phyloP scores from a whole-genome alignment of 2,888 invertebrate genomes.

The Stenoptilia bipunctidactyla region DNA sequence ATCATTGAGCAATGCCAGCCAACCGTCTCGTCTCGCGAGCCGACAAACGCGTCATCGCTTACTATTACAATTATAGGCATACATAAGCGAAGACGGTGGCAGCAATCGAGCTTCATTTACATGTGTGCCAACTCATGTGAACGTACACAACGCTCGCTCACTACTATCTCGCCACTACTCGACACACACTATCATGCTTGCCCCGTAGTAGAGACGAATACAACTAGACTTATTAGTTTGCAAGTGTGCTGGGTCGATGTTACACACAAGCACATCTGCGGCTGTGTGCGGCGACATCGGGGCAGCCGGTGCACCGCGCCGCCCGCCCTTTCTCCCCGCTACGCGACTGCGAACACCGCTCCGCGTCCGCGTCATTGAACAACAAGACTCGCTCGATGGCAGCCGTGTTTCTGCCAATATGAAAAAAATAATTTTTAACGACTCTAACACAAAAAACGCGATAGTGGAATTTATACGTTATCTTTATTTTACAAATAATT shows the following conservation, averaged over 20 bases:
- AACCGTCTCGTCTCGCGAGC: constrained; percentile 67
- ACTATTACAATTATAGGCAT: constrained; percentile 65
- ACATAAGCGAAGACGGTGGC: constrained; percentile 52
- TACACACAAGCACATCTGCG: constrained; percentile 29
- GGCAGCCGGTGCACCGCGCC: constrained; percentile 63
- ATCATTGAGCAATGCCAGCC: constrained; percentile 70
- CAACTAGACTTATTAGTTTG: constrained; percentile 52
- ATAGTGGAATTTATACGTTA: constrained; percentile 65
- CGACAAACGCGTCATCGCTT: constrained; percentile 67
- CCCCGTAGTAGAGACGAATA: constrained; percentile 49
- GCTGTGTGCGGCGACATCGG: constrained; percentile 61
- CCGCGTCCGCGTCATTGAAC: constrained; percentile 67
- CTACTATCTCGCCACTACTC: constrained; percentile 35
- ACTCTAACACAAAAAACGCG: constrained; percentile 62
- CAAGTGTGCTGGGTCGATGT: constrained; percentile 38
- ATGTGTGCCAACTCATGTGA: constrained; percentile 45
- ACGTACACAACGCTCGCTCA: constrained; percentile 35
- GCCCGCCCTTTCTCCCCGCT: constrained; percentile 42
- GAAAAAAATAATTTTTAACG: constrained; percentile 57
- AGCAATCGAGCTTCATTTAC: constrained; percentile 51
- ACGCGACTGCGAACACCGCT: constrained; percentile 64
- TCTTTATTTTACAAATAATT: constrained; percentile 57
- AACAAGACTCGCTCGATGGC: constrained; percentile 69
- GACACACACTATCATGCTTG: constrained; percentile 32
- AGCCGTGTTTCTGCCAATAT: constrained; percentile 67